Percentiles rank a stretch among this genome's conserved stretches.
Evolutionary conservation across 2,113 vertebrate species (phyloP).

Genomic region (Rattus norvegicus): GRCr8 NC_086022.1:37573001-37573500

Average conservation of each 20-base stretch:
- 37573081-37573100: constrained; percentile 34
- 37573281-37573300: constrained; percentile 9
- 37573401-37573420: background rate
- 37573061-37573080: constrained; percentile 31
- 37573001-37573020: constrained; percentile 10
- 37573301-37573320: constrained; percentile 36
- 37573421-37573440: constrained; percentile 32
- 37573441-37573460: background rate
- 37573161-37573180: background rate
- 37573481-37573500: background rate
- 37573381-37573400: background rate
- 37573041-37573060: background rate
- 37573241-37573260: background rate
- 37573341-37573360: background rate
- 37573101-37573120: constrained; percentile 38
- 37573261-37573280: background rate
- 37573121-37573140: background rate
- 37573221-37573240: background rate
- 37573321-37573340: constrained; percentile 12
- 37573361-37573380: constrained; percentile 12
- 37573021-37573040: background rate
- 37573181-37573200: background rate
- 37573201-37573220: background rate
- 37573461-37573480: background rate
- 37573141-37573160: background rate